Evolutionary conservation across 1,140 invertebrate genomes (phyloP).

Genomic region (Cydia splendana): DNA sequence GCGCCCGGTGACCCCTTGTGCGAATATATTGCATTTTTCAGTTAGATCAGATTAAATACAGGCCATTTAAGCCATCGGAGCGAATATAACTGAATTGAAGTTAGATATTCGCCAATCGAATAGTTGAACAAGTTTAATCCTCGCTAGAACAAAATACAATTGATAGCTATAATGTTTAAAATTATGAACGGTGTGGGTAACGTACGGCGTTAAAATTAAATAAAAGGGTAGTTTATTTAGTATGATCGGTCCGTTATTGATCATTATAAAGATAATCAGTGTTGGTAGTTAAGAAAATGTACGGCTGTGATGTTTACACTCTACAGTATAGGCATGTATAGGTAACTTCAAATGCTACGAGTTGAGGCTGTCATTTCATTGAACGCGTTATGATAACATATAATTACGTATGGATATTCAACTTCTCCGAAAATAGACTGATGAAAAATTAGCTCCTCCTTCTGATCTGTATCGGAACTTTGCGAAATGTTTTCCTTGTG

Average conservation of each 20-base stretch:
- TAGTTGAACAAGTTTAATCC: no score
- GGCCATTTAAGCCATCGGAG: no score
- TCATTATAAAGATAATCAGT: neutral
- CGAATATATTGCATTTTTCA: neutral
- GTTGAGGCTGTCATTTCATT: neutral
- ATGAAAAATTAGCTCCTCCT: conserved; percentile 6
- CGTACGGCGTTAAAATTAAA: neutral
- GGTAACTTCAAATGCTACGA: neutral
- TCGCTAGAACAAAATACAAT: no score
- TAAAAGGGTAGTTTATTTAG: neutral
- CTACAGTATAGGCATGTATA: neutral
- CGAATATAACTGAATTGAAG: no score
- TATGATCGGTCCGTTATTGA: no score
- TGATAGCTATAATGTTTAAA: no score
- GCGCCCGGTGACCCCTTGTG: neutral
- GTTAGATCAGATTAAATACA: neutral
- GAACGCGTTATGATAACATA: neutral
- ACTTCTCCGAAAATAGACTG: conserved; percentile 14
- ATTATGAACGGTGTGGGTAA: no score
- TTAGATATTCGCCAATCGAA: no score
- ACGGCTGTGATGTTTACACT: neutral
- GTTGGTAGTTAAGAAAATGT: neutral
- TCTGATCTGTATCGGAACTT: neutral
- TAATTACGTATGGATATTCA: conserved; percentile 17
- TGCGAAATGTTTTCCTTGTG: neutral